Base-by-base conservation (phyloP, 2,888 invertebrate species). In the Bellardia pandia region DNA sequence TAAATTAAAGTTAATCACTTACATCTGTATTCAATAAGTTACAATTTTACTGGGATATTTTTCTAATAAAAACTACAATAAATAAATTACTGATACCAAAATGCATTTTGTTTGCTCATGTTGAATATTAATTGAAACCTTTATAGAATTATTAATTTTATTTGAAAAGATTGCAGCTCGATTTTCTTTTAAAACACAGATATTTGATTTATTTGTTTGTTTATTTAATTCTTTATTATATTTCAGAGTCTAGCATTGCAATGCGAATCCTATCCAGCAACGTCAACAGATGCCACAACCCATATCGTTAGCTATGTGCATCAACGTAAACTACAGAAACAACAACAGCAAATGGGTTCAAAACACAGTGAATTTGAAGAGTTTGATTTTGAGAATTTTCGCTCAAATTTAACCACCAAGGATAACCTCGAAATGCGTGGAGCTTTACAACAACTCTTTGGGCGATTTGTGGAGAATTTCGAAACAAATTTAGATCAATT, bases 241-340 rank as follows among this genome's bases (percentile, higher is more conserved):
- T 80, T 76, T 0, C 58, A 87, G 87, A 58, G 45, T 75, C 23
- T 64, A 51, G 8, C 64, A 69, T 58, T 85, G 14, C 72, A 80
- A 68, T 78, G 81, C 56, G 66, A 40, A 16, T 68, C 81, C 5
- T 74, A 85, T 74, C 87, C 89, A 81, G 84, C 84, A 37, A 75
- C 88, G 40, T 89, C 90, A 62, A 82, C 89, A 2, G 53, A 88
- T 9, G 77, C 86, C 14, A 89, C 88, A 13, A 85, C 83, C 14
- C 91, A 92, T 42, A 92, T 92, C 69, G 89, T 91, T 23, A 92
- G 90, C 85, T 91, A 90, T 78, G 90, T 92, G 4, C 88, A 90
- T 72, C 89, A 88, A 51, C 89, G 86, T 33, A 86, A 89, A 56
- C 30, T n/a, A 6, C 86, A 86, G 23, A 76, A 86, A 45, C 45